Base-by-base conservation (phyloP, 2,797 vertebrate genomes). In the Notamacropus eugenii region DNA sequence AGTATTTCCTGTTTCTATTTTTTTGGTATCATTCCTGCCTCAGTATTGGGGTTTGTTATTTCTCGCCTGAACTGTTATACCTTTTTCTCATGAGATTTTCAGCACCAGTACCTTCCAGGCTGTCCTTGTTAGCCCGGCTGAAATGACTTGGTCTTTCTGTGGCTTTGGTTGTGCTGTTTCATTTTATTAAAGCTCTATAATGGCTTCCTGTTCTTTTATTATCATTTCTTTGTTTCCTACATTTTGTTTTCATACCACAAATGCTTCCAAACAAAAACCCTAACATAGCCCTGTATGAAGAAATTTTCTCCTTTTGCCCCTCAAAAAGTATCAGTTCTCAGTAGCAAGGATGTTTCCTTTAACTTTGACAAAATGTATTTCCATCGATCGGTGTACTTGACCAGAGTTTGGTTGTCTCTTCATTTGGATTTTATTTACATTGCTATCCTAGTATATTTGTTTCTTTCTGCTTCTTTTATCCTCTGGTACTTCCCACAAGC, bases 21-120 rank as follows among this genome's bases (percentile, higher is more conserved):
- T 56, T 2, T 93, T 67, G 90, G 22, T 87, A 55, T 95, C 93
- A 94, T n/a, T 0, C 31, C 90, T 55, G 94, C 74, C 90, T 90
- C 13, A 62, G 90, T 87, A 16, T 55, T 91, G 59, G 91, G 31
- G 93, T 93, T 93, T 94, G 93, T 97, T 34, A 55, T 16, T 40
- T 87, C 40, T 52, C 74, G 31, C 93, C 34, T 94, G 40, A 87
- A 46, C 74, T 87, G 24, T 87, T 87, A 28, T 1, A 50, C 40
- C 74, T 87, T 82, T 29, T 82, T 87, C 74, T 46, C 40, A 46
- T 3, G 9, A 87, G 40, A 87, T 87, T 87, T 87, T 87, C 10
- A 87, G 74, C 9, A 50, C 40, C 8, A 82, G 5, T 46, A 11
- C 40, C 46, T 82, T 82, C 40, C 40, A 46, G 8, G 27, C 22